Evolutionary conservation across 2,888 invertebrate genomes (phyloP).

Genomic region (Ariolimax columbianus): DNA sequence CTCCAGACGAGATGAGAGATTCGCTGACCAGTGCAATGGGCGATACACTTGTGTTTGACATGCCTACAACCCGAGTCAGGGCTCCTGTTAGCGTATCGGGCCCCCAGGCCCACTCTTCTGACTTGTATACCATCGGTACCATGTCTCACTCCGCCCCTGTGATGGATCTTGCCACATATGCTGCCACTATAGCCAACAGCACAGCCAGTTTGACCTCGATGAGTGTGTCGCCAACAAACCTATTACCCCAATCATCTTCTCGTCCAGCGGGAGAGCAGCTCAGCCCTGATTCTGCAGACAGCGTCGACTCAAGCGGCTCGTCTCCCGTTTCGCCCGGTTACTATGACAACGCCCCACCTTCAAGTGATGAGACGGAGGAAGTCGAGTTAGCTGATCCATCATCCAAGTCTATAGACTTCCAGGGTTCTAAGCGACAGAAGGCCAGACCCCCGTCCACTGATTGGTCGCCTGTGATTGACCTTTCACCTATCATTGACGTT

Average conservation of each 20-base stretch:
- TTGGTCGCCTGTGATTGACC: constrained; percentile 80
- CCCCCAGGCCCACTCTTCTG: constrained; percentile 15
- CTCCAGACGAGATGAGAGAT: constrained; percentile 67
- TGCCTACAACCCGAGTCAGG: constrained; percentile 56
- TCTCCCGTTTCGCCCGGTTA: constrained; percentile 73
- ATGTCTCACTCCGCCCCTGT: constrained; percentile 65
- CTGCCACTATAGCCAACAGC: constrained; percentile 77
- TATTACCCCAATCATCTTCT: constrained; percentile 52
- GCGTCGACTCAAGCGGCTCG: constrained; percentile 61
- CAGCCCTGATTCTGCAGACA: constrained; percentile 67
- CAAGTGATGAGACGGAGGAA: constrained; percentile 65
- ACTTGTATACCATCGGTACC: constrained; percentile 40
- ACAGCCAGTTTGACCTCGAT: constrained; percentile 77
- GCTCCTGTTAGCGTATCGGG: constrained; percentile 22
- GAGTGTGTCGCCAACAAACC: constrained; percentile 75
- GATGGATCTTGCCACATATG: constrained; percentile 77
- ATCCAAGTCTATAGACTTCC: constrained; percentile 75
- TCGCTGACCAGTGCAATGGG: constrained; percentile 61
- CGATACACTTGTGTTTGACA: constrained; percentile 61
- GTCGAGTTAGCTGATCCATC: constrained; percentile 75
- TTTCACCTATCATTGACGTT: constrained; percentile 80
- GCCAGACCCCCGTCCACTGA: constrained; percentile 75
- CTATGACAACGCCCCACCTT: constrained; percentile 66
- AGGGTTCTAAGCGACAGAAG: constrained; percentile 75
- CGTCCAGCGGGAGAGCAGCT: constrained; percentile 54